A percentile compares a stretch with the other conserved stretches of the same genome.
Evolutionary conservation across 2,797 vertebrate species (phyloP).

Genomic region (Parotocinclus haroldoi): DNA sequence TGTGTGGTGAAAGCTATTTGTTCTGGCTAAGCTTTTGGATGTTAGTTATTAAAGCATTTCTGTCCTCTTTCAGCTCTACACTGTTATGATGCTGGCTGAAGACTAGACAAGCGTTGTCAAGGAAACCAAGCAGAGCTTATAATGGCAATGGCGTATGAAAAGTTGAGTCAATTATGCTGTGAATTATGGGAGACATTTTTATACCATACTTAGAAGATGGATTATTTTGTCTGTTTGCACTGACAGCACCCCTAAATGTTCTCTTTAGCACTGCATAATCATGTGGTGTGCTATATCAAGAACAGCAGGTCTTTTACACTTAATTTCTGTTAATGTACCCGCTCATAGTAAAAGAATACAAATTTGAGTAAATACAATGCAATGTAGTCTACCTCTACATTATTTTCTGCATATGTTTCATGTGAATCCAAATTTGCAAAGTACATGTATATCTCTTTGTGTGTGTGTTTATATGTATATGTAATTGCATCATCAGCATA

Average conservation of each 20-base stretch:
- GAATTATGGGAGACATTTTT: constrained; percentile 20
- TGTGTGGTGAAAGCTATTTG: constrained; percentile 36
- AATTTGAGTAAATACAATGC: too few species aligned
- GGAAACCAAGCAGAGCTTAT: constrained; percentile 70
- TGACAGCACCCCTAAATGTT: constrained; percentile 4
- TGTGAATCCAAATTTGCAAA: too few species aligned
- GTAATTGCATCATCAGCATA: constrained; percentile 7
- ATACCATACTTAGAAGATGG: constrained; percentile 16
- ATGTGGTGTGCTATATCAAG: constrained; percentile 1
- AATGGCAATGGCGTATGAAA: constrained; percentile 62
- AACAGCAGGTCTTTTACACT: neutral
- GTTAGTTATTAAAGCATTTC: constrained; percentile 43
- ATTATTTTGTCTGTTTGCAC: constrained; percentile 20
- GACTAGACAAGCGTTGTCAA: constrained; percentile 77
- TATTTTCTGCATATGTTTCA: too few species aligned
- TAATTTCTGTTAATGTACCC: neutral
- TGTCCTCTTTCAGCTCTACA: constrained; percentile 36
- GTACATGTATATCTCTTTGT: too few species aligned
- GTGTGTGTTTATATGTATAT: constrained; percentile 2
- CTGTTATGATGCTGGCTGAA: constrained; percentile 64
- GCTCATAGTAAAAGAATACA: neutral
- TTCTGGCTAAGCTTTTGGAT: constrained; percentile 32
- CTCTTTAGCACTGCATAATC: neutral
- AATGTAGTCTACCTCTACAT: too few species aligned
- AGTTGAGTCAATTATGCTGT: constrained; percentile 26